Evolutionary conservation across 1,140 invertebrate genomes (phyloP).

Genomic region (Drosophila quadrilineata): DNA sequence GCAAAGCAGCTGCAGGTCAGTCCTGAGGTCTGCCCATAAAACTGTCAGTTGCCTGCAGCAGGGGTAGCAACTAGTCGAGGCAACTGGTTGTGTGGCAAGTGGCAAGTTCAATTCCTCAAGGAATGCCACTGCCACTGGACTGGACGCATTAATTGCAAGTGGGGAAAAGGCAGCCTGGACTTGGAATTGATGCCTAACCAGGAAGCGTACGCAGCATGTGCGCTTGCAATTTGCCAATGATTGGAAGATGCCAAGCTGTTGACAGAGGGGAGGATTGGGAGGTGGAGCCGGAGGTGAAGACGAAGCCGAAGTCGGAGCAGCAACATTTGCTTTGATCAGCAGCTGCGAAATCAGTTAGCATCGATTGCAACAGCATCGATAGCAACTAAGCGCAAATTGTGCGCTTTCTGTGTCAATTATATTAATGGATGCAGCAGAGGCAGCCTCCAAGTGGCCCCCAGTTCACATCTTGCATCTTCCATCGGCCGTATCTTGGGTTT

Average conservation of each 20-base stretch:
- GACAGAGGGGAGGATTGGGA: conserved; percentile 4
- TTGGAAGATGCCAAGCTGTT: too few species aligned
- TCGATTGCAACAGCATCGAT: conserved; percentile 45
- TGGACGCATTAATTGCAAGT: too few species aligned
- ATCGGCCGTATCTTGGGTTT: conserved; percentile 14
- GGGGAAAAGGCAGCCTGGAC: conserved; percentile 47
- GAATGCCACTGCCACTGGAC: too few species aligned
- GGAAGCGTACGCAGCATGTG: conserved; percentile 55
- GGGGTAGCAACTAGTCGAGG: too few species aligned
- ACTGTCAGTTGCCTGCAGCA: too few species aligned
- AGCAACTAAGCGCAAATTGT: conserved; percentile 47
- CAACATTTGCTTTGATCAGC: conserved; percentile 55
- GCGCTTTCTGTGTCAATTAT: conserved; percentile 76
- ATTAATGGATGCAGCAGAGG: conserved; percentile 63
- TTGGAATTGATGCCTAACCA: conserved; percentile 73
- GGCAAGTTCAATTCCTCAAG: conserved; percentile 1
- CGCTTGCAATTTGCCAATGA: conserved; percentile 64
- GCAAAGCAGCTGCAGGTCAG: conserved; percentile 10
- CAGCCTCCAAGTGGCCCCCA: conserved; percentile 22
- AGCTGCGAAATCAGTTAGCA: conserved; percentile 71
- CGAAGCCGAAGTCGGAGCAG: not conserved
- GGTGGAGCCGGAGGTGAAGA: not conserved
- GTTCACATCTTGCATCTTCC: conserved; percentile 28
- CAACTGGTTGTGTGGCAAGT: too few species aligned
- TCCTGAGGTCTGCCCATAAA: conserved; percentile 22